These are phyloP conservation scores for Varecia variegata DNA, from an alignment of 2,797 vertebrate genomes.

Conservation along the genomic window DNA sequence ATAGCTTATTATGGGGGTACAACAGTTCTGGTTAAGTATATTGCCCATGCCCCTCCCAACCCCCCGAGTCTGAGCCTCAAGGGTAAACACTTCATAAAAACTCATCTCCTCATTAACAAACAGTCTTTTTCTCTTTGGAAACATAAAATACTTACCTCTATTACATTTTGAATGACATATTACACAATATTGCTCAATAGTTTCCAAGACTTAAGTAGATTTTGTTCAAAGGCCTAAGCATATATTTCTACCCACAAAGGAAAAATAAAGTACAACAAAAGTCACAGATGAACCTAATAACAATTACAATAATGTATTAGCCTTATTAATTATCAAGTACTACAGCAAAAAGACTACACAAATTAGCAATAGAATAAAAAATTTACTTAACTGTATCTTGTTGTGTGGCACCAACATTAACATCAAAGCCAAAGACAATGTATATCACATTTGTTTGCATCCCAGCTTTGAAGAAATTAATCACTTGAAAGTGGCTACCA, in stretches of 20 bases:
- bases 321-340: neutral
- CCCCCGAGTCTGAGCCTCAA: too few relatives aligned
- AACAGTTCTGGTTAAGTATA: too few relatives aligned
- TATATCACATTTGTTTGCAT: neutral
- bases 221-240: neutral
- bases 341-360: neutral
- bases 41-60: too few relatives aligned
- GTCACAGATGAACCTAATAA: neutral
- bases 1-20: too few relatives aligned
- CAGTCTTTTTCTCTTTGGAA: neutral
- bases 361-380: conserved; percentile 8
- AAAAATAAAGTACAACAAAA: conserved; percentile 4
- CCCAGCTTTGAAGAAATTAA: conserved; percentile 7
- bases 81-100: neutral
- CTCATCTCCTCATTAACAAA: neutral
- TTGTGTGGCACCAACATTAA: neutral
- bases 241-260: neutral
- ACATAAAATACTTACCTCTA: neutral
- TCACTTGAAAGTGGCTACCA: neutral
- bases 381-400: neutral
- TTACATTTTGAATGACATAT: neutral
- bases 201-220: conserved; percentile 2
- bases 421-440: neutral
- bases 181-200: neutral
- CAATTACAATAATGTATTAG: neutral